phyloP scores from a whole-genome alignment of 2,113 vertebrate genomes.

The Callaeas wilsoni region DNA sequence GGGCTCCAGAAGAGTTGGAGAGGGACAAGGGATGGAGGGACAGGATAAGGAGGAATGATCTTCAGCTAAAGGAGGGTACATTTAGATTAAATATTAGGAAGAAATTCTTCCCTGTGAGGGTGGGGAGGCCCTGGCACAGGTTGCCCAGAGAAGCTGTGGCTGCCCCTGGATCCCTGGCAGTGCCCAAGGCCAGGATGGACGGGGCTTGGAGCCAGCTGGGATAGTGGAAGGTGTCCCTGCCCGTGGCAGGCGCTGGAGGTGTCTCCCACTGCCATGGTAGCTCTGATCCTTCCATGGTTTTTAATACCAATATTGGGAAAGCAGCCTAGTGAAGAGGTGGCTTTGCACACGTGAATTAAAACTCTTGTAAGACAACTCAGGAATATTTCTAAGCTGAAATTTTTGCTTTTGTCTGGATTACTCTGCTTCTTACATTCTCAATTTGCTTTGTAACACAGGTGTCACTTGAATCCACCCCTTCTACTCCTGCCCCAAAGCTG shows the following conservation, averaged over 20 bases:
- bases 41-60: background rate
- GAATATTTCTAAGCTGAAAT: background rate
- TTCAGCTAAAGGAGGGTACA: background rate
- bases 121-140: accelerated
- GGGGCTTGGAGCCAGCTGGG: accelerated
- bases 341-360: accelerated
- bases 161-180: background rate
- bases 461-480: background rate
- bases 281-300: background rate
- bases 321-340: background rate
- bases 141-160: background rate
- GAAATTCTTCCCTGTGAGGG: accelerated
- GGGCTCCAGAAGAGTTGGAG: background rate
- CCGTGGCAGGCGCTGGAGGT: accelerated
- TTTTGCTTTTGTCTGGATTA: background rate
- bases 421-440: background rate
- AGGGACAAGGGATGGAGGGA: background rate
- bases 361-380: background rate
- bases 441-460: accelerated
- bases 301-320: background rate
- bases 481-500: background rate
- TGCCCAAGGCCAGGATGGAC: accelerated
- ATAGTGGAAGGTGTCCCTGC: accelerated
- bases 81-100: background rate
- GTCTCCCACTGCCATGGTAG: accelerated